phyloP scores from a whole-genome alignment of 1,140 invertebrate species.

The Pachypeltis micranthus region DNA sequence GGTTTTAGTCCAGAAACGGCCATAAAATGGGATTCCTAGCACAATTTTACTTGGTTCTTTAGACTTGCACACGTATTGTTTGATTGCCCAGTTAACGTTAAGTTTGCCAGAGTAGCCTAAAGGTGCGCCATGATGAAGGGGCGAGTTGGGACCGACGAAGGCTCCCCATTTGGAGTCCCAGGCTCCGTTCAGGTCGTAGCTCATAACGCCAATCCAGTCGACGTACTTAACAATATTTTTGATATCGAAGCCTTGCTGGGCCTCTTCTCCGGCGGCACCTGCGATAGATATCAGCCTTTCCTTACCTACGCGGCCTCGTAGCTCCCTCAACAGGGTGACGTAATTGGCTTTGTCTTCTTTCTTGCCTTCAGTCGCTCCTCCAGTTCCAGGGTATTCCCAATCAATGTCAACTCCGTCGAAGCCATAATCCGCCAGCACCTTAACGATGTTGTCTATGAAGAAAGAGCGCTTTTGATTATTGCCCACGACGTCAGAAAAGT shows the following conservation, averaged over 20 bases:
- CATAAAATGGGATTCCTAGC: slow-evolving; percentile 25
- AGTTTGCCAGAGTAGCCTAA: slow-evolving; percentile 23
- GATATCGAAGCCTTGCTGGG: slow-evolving; percentile 22
- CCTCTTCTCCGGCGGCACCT: slow-evolving; percentile 22
- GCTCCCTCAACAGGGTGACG: slow-evolving; percentile 23
- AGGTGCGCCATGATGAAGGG: slow-evolving; percentile 21
- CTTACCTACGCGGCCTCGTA: slow-evolving; percentile 18
- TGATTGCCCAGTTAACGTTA: slow-evolving; percentile 25
- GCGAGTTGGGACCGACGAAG: slow-evolving; percentile 22
- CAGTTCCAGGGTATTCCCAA: slow-evolving; percentile 45
- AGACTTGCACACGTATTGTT: slow-evolving; percentile 22
- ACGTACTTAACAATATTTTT: slow-evolving; percentile 21
- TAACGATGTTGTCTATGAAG: slow-evolving; percentile 49
- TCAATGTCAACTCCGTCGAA: slow-evolving; percentile 50
- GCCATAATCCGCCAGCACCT: slow-evolving; percentile 40
- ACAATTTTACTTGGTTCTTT: slow-evolving; percentile 22
- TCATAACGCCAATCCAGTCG: slow-evolving; percentile 24
- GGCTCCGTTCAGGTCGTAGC: slow-evolving; percentile 24
- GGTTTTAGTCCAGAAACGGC: slow-evolving; percentile 22
- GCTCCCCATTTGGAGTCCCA: slow-evolving; percentile 26
- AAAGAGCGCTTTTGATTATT: slow-evolving; percentile 35
- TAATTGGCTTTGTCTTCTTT: slow-evolving; percentile 24
- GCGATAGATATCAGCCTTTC: slow-evolving; percentile 23
- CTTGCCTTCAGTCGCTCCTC: slow-evolving; percentile 22
- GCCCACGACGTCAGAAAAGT: slow-evolving; percentile 41